phyloP scores from a whole-genome alignment of 2,797 vertebrate genomes.

The Parambassis ranga region DNA sequence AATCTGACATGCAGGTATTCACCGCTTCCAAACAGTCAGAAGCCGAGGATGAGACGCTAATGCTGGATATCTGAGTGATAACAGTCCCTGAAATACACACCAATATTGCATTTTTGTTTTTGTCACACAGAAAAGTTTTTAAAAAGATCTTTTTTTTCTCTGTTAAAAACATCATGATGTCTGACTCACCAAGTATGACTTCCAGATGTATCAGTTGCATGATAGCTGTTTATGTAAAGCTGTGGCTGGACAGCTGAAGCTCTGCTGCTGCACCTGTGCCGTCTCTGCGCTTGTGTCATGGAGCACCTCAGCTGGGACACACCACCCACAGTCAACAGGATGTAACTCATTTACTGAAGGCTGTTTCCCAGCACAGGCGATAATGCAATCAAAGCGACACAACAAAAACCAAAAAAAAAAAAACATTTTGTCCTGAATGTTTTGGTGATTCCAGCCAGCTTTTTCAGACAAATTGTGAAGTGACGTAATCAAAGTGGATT shows the following conservation, averaged over 20 bases:
- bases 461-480: no score
- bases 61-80: conserved; percentile 60
- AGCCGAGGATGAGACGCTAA: conserved; percentile 48
- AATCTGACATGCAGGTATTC: conserved; percentile 76
- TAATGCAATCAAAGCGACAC: conserved; percentile 16
- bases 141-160: not conserved
- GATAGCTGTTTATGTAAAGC: conserved; percentile 30
- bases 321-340: conserved; percentile 47
- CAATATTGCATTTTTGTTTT: not conserved
- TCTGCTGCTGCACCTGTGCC: conserved; percentile 19
- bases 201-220: conserved; percentile 47
- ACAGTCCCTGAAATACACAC: conserved; percentile 79
- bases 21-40: conserved; percentile 70
- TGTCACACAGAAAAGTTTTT: not conserved
- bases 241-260: conserved; percentile 36
- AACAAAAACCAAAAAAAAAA: no score
- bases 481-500: no score
- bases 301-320: conserved; percentile 19
- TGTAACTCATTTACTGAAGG: conserved; percentile 34
- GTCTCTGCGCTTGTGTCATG: not conserved
- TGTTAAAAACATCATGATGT: not conserved
- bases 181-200: conserved; percentile 68
- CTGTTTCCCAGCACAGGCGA: not conserved
- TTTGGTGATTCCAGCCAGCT: no score
- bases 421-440: no score